Conservation (phyloP, 2,113 vertebrate genomes). For the Mustelus asterias region DNA sequence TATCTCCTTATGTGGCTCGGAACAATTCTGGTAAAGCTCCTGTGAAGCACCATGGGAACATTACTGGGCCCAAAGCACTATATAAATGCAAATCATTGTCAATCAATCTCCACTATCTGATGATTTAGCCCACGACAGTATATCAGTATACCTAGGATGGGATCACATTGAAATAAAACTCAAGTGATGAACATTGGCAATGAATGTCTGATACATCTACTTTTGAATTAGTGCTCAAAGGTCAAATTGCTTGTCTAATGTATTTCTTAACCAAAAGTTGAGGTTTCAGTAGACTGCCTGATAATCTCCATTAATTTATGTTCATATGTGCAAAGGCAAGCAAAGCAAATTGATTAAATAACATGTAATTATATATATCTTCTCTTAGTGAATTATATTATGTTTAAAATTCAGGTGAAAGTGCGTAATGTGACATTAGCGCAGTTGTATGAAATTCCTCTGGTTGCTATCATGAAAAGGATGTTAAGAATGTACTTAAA, state of each 20-base stretch:
- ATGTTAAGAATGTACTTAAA: background rate
- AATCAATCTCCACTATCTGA: background rate
- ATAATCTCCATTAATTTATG: background rate
- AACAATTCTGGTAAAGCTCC: background rate
- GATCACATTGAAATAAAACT: background rate
- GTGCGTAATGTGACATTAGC: background rate
- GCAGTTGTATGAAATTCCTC: background rate
- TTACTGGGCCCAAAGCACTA: background rate
- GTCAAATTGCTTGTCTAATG: background rate
- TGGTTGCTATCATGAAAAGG: background rate
- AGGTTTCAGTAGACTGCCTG: background rate
- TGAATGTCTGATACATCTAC: background rate
- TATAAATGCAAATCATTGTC: background rate
- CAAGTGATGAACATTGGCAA: background rate
- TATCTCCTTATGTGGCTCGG: background rate
- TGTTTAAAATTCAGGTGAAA: background rate
- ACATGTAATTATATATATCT: background rate
- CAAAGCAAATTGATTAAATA: background rate
- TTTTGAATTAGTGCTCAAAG: background rate
- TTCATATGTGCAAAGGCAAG: background rate
- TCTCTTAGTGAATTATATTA: background rate
- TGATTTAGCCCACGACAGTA: background rate
- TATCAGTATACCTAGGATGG: background rate
- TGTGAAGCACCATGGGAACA: too few species aligned
- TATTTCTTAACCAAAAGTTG: background rate